These are phyloP conservation scores for Caradrina kadenii DNA, from an alignment of 2,888 invertebrate species.

Conservation along the genomic window DNA sequence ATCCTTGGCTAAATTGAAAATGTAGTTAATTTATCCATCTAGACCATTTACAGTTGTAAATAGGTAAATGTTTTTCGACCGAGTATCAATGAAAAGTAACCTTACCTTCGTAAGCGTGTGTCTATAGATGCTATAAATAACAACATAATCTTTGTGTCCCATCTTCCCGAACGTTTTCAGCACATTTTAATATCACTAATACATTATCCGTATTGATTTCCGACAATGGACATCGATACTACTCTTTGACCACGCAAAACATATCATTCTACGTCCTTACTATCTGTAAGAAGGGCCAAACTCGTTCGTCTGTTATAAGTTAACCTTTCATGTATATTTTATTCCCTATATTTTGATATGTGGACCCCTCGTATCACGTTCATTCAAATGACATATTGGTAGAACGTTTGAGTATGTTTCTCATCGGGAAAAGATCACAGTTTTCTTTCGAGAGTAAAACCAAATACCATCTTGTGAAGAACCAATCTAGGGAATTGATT, in stretches of 20 bases:
- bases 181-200: conserved; percentile 86
- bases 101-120: conserved; percentile 66
- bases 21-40: too few relatives aligned
- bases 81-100: conserved; percentile 22
- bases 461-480: conserved; percentile 79
- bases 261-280: conserved; percentile 78
- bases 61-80: background rate
- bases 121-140: conserved; percentile 66
- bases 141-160: conserved; percentile 71
- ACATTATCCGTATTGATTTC: conserved; percentile 86
- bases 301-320: conserved; percentile 82
- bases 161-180: conserved; percentile 70
- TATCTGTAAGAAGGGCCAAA: conserved; percentile 78
- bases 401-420: conserved; percentile 82
- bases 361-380: conserved; percentile 82
- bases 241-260: conserved; percentile 83
- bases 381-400: conserved; percentile 88
- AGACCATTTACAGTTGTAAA: too few relatives aligned
- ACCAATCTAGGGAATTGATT: conserved; percentile 81
- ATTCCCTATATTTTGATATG: conserved; percentile 85
- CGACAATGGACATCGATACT: conserved; percentile 80
- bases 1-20: too few relatives aligned
- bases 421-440: conserved; percentile 80
- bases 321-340: conserved; percentile 89
- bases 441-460: conserved; percentile 81